Conservation (phyloP, 2,797 vertebrate genomes). For the Notoglanidium macrostoma region DNA sequence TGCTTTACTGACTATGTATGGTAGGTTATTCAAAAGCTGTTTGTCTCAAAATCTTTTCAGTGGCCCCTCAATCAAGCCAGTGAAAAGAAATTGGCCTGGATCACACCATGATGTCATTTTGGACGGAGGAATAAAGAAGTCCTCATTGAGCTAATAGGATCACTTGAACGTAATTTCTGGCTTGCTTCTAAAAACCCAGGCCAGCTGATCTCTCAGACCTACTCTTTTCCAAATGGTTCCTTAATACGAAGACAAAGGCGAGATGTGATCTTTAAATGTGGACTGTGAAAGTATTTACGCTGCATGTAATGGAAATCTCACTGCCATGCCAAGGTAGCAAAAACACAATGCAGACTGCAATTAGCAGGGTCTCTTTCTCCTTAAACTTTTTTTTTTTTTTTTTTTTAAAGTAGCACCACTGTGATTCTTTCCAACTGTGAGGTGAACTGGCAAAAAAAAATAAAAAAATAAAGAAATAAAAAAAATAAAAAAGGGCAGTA, state of each 20-base stretch:
- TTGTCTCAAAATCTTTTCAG: slow-evolving; percentile 7
- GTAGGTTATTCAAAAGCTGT: slow-evolving; percentile 24
- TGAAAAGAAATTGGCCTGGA: slow-evolving; percentile 55
- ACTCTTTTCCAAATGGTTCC: slow-evolving; percentile 5
- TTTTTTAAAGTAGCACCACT: slow-evolving; percentile 3
- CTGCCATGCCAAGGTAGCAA: not conserved
- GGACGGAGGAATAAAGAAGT: not conserved
- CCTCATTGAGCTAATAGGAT: slow-evolving; percentile 22
- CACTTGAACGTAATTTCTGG: slow-evolving; percentile 45
- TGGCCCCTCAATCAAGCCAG: slow-evolving; percentile 27
- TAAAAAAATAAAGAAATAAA: too few relatives aligned
- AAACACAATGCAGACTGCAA: slow-evolving; percentile 35
- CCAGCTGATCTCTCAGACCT: slow-evolving; percentile 44
- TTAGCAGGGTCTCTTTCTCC: slow-evolving; percentile 22
- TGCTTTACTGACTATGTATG: slow-evolving; percentile 48
- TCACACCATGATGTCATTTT: slow-evolving; percentile 49
- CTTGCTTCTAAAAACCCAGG: slow-evolving; percentile 45
- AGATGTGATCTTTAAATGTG: slow-evolving; percentile 5
- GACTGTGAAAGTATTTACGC: slow-evolving; percentile 12
- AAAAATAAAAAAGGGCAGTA: not conserved
- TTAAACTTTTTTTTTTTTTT: not conserved
- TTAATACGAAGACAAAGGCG: not conserved
- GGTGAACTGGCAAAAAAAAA: not conserved
- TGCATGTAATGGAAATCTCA: slow-evolving; percentile 14
- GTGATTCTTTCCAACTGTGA: slow-evolving; percentile 35